Conservation (phyloP, 1,140 invertebrate genomes). For the Drosophila erecta region DNA sequence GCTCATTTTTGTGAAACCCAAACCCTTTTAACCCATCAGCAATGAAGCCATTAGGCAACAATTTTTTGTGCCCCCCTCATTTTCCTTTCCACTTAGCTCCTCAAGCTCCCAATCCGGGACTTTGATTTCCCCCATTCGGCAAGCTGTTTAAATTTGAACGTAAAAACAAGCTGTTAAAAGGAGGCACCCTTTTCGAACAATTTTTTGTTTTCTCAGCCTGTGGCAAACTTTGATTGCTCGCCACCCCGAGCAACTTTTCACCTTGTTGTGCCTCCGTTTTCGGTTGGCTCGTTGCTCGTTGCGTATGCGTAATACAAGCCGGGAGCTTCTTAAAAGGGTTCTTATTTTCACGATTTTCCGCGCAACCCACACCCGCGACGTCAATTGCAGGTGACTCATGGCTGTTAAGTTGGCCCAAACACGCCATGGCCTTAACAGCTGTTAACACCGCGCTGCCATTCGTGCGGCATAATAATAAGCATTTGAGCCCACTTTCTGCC, state of each 20-base stretch:
- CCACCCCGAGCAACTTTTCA: slow-evolving; percentile 38
- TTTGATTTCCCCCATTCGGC: slow-evolving; percentile 55
- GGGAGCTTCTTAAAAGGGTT: slow-evolving; percentile 31
- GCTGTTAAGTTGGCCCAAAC: slow-evolving; percentile 60
- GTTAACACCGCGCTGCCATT: slow-evolving; percentile 67
- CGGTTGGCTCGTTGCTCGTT: slow-evolving; percentile 25
- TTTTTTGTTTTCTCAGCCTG: slow-evolving; percentile 15
- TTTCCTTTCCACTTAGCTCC: slow-evolving; percentile 10
- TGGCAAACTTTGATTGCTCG: slow-evolving; percentile 73
- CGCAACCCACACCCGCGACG: slow-evolving; percentile 16
- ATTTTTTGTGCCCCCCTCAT: slow-evolving; percentile 18
- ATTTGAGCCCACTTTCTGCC: slow-evolving; percentile 57
- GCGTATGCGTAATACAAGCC: slow-evolving; percentile 73
- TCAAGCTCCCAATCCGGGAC: slow-evolving; percentile 30
- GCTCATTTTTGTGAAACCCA: slow-evolving; percentile 1
- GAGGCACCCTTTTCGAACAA: slow-evolving; percentile 29
- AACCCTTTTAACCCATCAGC: slow-evolving; percentile 25
- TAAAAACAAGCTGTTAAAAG: slow-evolving; percentile 49
- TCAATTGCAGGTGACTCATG: slow-evolving; percentile 80
- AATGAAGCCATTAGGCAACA: slow-evolving; percentile 71
- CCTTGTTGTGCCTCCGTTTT: slow-evolving; percentile 28
- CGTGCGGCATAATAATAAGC: slow-evolving; percentile 79
- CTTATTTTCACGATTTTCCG: not conserved
- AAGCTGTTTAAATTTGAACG: slow-evolving; percentile 55
- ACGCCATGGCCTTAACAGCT: slow-evolving; percentile 76